Evolutionary conservation across 2,888 invertebrate genomes (phyloP), one percentile per base, ranked within the genome.

Genomic region (Synanthedon andrenaeformis): DNA sequence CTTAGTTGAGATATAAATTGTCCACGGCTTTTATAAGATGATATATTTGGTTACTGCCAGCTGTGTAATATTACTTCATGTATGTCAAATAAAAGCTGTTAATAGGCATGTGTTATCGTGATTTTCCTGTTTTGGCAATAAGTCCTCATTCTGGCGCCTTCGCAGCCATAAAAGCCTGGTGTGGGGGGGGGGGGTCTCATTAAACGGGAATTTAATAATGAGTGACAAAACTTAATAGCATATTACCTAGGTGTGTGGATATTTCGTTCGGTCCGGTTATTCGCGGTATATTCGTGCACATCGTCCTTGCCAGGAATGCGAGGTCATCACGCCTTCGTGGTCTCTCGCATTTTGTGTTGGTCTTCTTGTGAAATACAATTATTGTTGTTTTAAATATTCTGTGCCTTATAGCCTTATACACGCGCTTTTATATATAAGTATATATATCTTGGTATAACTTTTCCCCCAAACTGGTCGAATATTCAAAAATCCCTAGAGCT

Each of bases 221-320:
- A 65, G 62, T 61, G 59, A 64, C 58, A 60, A 59, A 61, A 45
- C 13, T 12, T 45, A 45, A 45, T 45, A n/a, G 13, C 45, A 13
- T 45, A 14, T 45, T 35, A 35, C 35, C 8, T 35, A 10, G 35
- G 35, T 35, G 35, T 35, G 10, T 10, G 10, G 10, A 35, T 35
- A 35, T 35, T 35, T 35, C 35, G 14, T 14, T 45, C 45, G 12
- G 45, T 45, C 45, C 51, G 52, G 51, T 49, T 35, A 12, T 41
- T 45, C 51, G 42, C 50, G 17, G 53, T 42, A 28, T 54, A 35
- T 69, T 70, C 72, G 67, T 69, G 69, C 67, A 62, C 63, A 72
- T 76, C 87, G 88, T 87, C 88, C 88, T 88, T 88, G 87, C 65
- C 72, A 81, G 79, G 88, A 88, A 88, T 88, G 88, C 83, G 87